Conservation (phyloP, 2,888 invertebrate species). For the Petrolisthes manimaculis region DNA sequence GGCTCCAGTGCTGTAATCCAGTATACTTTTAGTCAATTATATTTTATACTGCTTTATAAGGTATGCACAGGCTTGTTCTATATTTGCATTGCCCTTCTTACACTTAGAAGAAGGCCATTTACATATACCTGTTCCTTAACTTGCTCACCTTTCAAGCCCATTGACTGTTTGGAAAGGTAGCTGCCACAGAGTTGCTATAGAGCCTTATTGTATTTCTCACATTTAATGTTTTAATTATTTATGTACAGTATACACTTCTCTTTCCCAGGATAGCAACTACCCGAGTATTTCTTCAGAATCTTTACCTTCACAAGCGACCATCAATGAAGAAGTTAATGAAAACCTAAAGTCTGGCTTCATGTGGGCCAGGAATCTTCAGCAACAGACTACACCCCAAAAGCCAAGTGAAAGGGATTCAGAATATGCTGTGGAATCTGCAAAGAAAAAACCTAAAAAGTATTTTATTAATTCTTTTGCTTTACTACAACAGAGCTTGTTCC, state of each 20-base stretch:
- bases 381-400: slow-evolving; percentile 5
- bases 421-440: slow-evolving; percentile 2
- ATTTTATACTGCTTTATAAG: too few relatives aligned
- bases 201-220: too few relatives aligned
- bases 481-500: too few relatives aligned
- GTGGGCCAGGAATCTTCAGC: slow-evolving; percentile 18
- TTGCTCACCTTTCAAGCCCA: too few relatives aligned
- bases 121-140: too few relatives aligned
- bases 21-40: too few relatives aligned
- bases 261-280: slow-evolving; percentile 17
- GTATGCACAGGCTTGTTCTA: too few relatives aligned
- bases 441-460: slow-evolving; percentile 26
- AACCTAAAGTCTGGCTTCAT: neutral
- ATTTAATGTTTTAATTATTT: neutral
- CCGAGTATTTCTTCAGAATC: slow-evolving; percentile 15
- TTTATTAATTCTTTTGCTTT: neutral
- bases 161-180: too few relatives aligned
- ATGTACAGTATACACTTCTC: neutral
- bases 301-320: neutral
- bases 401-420: neutral
- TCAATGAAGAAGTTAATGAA: neutral
- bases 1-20: too few relatives aligned
- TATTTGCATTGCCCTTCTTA: too few relatives aligned
- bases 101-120: too few relatives aligned
- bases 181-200: too few relatives aligned